These are phyloP conservation scores for Diachrysia chrysitis DNA, from an alignment of 2,888 invertebrate species.

Conservation along the genomic window DNA sequence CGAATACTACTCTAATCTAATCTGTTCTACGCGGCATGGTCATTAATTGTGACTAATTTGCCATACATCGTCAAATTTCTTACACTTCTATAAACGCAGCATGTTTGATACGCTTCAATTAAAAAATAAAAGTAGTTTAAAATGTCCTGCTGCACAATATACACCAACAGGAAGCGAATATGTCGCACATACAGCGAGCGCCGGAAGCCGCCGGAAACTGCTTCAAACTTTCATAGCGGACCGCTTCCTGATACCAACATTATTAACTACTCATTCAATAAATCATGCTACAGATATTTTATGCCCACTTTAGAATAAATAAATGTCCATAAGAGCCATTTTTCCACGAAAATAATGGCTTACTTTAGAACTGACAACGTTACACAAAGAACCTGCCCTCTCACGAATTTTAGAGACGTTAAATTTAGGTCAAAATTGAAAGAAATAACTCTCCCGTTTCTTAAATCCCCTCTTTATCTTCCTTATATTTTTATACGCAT, in stretches of 20 bases:
- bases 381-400: conserved; percentile 1
- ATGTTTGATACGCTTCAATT: not conserved
- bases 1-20: too few relatives aligned
- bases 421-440: conserved; percentile 2
- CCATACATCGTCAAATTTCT: not conserved
- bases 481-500: not conserved
- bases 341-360: conserved; percentile 14
- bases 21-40: too few relatives aligned
- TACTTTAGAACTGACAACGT: not conserved
- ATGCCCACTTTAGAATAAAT: conserved; percentile 25
- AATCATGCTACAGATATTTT: conserved; percentile 30
- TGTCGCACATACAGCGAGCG: conserved; percentile 50
- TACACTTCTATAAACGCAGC: not conserved
- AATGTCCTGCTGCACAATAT: conserved; percentile 29
- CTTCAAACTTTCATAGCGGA: conserved; percentile 53
- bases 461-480: conserved; percentile 3
- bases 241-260: conserved; percentile 32
- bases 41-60: not conserved
- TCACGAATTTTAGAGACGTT: conserved; percentile 1
- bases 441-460: conserved; percentile 2
- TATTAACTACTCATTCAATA: conserved; percentile 39
- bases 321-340: conserved; percentile 9
- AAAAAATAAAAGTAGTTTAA: not conserved
- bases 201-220: conserved; percentile 58
- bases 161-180: conserved; percentile 56